Conservation (phyloP, 2,888 invertebrate species). For the Lamproptera curius region DNA sequence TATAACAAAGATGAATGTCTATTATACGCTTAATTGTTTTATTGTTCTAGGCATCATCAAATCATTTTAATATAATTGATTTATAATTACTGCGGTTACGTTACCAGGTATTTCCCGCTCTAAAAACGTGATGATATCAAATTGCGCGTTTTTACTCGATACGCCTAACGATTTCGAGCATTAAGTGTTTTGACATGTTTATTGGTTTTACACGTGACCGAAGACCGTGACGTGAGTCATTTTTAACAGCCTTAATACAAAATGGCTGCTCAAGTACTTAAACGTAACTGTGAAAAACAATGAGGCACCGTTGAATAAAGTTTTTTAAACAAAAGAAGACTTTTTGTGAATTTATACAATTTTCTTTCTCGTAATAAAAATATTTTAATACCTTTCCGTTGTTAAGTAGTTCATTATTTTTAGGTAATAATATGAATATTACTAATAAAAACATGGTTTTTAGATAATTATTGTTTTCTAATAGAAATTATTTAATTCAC, state of each 20-base stretch:
- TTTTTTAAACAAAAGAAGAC: background rate
- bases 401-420: no score
- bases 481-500: no score
- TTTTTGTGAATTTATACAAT: background rate
- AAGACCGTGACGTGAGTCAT: slow-evolving; percentile 1
- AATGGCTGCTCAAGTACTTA: background rate
- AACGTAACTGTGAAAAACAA: no score
- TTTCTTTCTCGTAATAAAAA: background rate
- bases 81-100: slow-evolving; percentile 5
- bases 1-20: background rate
- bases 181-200: slow-evolving; percentile 6
- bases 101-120: slow-evolving; percentile 7
- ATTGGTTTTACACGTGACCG: slow-evolving; percentile 4
- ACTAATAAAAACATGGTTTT: background rate
- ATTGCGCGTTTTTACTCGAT: slow-evolving; percentile 1
- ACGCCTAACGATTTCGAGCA: background rate
- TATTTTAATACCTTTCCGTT: no score
- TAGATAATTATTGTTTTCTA: no score
- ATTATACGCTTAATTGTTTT: background rate
- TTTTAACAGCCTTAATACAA: background rate
- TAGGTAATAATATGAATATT: no score
- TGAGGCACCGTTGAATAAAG: no score
- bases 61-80: background rate
- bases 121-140: slow-evolving; percentile 5
- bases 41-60: background rate